Evolutionary conservation across 1,140 invertebrate genomes (phyloP).

Genomic region (Coenobita brevimanus): DNA sequence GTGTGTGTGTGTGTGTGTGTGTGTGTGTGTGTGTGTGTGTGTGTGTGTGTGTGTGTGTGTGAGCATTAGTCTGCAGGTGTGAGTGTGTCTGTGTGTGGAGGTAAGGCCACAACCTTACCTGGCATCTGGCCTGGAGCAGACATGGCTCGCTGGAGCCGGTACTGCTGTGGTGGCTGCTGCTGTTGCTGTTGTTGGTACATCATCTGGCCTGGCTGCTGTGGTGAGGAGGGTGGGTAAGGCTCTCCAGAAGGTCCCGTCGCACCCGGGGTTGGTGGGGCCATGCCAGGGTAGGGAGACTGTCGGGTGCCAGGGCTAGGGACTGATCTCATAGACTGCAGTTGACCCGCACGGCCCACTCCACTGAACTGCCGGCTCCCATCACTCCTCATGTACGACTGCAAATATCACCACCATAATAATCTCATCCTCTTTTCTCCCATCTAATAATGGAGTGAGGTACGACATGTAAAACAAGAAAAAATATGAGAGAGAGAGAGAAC

Average conservation of each 20-base stretch:
- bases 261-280: conserved; percentile 57
- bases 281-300: conserved; percentile 51
- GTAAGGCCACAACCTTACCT: conserved; percentile 26
- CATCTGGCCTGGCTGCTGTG: conserved; percentile 40
- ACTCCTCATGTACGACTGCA: conserved; percentile 30
- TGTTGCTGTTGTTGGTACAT: conserved; percentile 37
- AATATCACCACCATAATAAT: too few relatives aligned
- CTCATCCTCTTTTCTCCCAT: too few relatives aligned
- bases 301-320: conserved; percentile 53
- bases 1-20: too few relatives aligned
- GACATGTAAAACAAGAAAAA: too few relatives aligned
- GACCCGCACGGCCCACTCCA: conserved; percentile 40
- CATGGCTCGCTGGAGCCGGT: conserved; percentile 42
- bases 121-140: conserved; percentile 51
- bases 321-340: conserved; percentile 51
- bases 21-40: too few relatives aligned
- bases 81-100: not conserved
- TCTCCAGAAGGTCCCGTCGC: conserved; percentile 20
- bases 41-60: too few relatives aligned
- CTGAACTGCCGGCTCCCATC: conserved; percentile 25
- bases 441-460: too few relatives aligned
- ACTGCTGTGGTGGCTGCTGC: conserved; percentile 28
- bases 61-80: too few relatives aligned
- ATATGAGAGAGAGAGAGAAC: too few relatives aligned
- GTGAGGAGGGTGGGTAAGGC: conserved; percentile 59